Evolutionary conservation across 2,888 invertebrate species (phyloP), one percentile per base, ranked within the genome.

Genomic region (Drosophila neutralis): DNA sequence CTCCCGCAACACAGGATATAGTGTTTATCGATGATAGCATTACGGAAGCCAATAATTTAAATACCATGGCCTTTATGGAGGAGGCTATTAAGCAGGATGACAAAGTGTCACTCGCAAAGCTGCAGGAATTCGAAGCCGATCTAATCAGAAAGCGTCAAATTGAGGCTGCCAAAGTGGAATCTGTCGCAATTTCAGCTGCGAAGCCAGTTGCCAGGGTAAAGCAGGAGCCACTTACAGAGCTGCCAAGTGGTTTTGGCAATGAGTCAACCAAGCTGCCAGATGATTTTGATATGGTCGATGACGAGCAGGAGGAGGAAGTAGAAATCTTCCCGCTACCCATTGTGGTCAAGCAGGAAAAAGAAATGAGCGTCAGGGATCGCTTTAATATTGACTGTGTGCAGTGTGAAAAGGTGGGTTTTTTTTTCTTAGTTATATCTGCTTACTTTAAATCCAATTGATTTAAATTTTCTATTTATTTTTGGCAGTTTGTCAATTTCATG

Each of bases 1-100:
- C 92, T 15, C 92, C 92, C 13, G 78, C 69, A n/a, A 89, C 91
- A 0, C 91, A 92, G 52, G 93, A 93, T 11, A 86, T 93, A 24
- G 90, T 92, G 38, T 92, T 92, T 56, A 42, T 92, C 15, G 91
- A 93, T 61, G 92, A 92, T 42, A 89, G 82, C 35, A 73, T 64
- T 52, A 76, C 77, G 8, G 82, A 80, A 11, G 65, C 69, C 0
- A 57, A n/a, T 24, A 21, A 8, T 15, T 45, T 86, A 27, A 89
- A 85, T 11, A 90, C 85, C 2, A 89, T 92, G 86, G 91, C 91
- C 60, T 80, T 92, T 65, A 64, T 92, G 63, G 73, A 73, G 8
- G 84, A 90, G 42, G 89, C 76, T 15, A 72, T 84, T 15, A 84
- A 80, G 29, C 83, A 73, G 5, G 69, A 90, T 57, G 84, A 87